A percentile compares a stretch with the other conserved stretches of the same genome.
These are phyloP conservation scores for Agriopis marginaria DNA, from an alignment of 2,888 invertebrate species.

Conservation along the genomic window DNA sequence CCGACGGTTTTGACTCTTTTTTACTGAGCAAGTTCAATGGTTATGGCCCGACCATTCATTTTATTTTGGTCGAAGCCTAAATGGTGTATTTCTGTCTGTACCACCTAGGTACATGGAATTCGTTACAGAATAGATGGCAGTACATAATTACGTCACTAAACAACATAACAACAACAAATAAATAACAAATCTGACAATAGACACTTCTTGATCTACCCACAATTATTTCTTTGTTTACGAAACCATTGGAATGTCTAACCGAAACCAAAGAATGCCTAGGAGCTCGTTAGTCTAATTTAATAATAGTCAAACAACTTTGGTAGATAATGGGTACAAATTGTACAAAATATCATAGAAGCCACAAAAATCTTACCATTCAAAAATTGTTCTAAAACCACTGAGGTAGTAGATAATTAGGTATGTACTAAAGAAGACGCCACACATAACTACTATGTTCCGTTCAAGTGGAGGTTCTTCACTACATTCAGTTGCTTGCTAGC, in stretches of 20 bases:
- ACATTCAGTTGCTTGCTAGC: no score
- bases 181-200: neutral
- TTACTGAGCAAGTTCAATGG: no score
- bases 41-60: no score
- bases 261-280: constrained; percentile 12
- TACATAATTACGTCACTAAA: neutral
- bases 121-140: no score
- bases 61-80: no score
- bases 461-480: no score
- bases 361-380: neutral
- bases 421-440: no score
- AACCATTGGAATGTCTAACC: constrained; percentile 7
- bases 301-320: constrained; percentile 4
- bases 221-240: constrained; percentile 16
- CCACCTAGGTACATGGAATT: no score
- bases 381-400: neutral
- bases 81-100: neutral
- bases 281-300: constrained; percentile 13
- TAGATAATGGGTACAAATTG: neutral
- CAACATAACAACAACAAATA: neutral
- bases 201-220: constrained; percentile 1
- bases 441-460: no score
- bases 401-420: no score
- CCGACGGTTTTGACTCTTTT: no score
- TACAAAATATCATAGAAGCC: neutral